Evolutionary conservation across 2,113 vertebrate genomes (phyloP), one percentile per base, ranked within the genome.

Genomic region (Eolophus roseicapilla): DNA sequence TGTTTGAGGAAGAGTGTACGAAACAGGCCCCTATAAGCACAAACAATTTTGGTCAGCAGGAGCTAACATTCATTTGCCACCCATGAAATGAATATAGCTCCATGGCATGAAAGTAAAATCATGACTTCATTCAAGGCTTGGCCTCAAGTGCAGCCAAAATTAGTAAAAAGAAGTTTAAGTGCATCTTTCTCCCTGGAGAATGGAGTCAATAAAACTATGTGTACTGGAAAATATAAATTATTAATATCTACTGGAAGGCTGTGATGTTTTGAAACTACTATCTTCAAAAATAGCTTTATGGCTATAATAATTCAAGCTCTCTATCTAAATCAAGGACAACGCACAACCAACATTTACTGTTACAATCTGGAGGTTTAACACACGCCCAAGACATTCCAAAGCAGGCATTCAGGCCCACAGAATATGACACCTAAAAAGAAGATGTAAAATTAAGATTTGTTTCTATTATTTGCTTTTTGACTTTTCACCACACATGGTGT

Each of bases 221-320:
- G 5, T 86, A 91, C 57, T 91, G 76, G 68, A 91, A 96, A 84
- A 93, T 41, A 92, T 93, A 84, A 86, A 94, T 93, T 92, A 95
- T 95, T 96, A 92, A 90, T 82, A 88, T 62, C 52, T 94, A 86
- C 88, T 76, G 88, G 62, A 96, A 95, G 47, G 49, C 83, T 81
- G 65, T 39, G 23, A 92, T 91, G 78, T 60, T 91, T 92, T 47
- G 59, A 85, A 92, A 81, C 73, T 43, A 31, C 47, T 44, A 31
- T 43, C 77, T 88, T 92, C 71, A 81, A 77, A 90, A 96, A 94
- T 69, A 96, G 82, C 39, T 96, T 93, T 86, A 86, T 65, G 47
- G 64, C 73, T 90, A 16, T 64, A 92, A 59, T 73, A 92, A 83
- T 57, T 96, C 85, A 93, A 88, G 63, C 18, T 75, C 88, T 80